Percentiles rank a stretch among this genome's conserved stretches.
Conservation (phyloP, 2,888 invertebrate species). For the Magallana nippona region DNA sequence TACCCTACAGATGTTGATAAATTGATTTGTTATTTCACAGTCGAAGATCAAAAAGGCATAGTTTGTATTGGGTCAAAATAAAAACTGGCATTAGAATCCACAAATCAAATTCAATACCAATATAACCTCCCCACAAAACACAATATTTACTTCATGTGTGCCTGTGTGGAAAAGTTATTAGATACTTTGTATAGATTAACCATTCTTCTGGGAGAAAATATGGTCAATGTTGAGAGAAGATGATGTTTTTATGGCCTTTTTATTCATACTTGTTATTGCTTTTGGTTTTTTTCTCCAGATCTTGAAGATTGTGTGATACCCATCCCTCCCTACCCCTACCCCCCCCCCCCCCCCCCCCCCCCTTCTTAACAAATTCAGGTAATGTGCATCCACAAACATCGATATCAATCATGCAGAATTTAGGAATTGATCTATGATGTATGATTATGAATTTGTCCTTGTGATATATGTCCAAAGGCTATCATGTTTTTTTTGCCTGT, state of each 20-base stretch:
- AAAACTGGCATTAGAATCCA: background rate
- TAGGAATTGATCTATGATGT: no score
- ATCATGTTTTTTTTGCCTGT: no score
- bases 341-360: no score
- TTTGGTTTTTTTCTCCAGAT: background rate
- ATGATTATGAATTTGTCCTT: no score
- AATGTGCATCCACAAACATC: no score
- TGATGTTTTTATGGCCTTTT: background rate
- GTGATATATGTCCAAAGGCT: no score
- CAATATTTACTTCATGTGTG: constrained; percentile 6
- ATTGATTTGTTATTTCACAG: background rate
- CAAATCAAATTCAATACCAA: background rate
- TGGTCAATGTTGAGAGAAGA: constrained; percentile 21
- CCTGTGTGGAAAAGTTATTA: background rate
- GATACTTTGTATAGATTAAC: background rate
- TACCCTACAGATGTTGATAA: background rate
- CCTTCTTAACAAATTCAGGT: no score
- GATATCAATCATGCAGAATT: no score
- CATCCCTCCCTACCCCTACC: no score
- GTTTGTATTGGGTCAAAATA: background rate
- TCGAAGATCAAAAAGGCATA: background rate
- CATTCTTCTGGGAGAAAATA: constrained; percentile 24
- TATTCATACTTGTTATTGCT: background rate
- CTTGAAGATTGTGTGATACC: background rate
- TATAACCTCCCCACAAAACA: background rate